Conservation (phyloP, 2,888 invertebrate genomes). For the Drosophila niveifrons region DNA sequence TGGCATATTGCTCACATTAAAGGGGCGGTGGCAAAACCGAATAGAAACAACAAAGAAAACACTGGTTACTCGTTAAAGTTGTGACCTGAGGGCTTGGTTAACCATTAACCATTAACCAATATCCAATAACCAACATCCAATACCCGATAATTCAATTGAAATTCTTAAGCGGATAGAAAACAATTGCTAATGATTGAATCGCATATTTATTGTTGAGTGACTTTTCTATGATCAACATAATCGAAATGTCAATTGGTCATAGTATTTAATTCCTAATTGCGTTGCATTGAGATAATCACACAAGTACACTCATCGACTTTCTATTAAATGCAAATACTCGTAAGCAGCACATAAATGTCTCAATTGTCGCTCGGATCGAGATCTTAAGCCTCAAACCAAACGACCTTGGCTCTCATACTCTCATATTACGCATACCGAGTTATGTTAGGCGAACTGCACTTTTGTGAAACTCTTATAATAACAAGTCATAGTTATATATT, state of each 20-base stretch:
- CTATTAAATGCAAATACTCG: conserved; percentile 70
- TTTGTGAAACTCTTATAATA: conserved; percentile 22
- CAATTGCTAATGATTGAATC: conserved; percentile 70
- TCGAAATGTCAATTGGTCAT: conserved; percentile 67
- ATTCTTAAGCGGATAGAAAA: conserved; percentile 60
- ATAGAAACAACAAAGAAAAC: conserved; percentile 36
- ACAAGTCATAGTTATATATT: background rate
- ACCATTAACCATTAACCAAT: conserved; percentile 54
- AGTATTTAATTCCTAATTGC: conserved; percentile 65
- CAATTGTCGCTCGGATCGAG: conserved; percentile 35
- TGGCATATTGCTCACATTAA: conserved; percentile 33
- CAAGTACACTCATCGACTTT: conserved; percentile 58
- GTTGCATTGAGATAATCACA: conserved; percentile 48
- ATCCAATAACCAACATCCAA: conserved; percentile 7
- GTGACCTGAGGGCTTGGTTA: conserved; percentile 73
- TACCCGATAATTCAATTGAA: conserved; percentile 51
- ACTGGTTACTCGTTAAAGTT: conserved; percentile 61
- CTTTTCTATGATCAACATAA: conserved; percentile 12
- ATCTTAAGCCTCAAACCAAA: conserved; percentile 59
- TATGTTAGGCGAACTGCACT: conserved; percentile 23
- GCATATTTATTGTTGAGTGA: conserved; percentile 56
- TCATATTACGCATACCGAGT: conserved; percentile 22
- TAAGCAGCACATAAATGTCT: conserved; percentile 40
- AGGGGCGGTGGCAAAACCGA: conserved; percentile 52
- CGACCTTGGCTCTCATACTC: conserved; percentile 60